Evolutionary conservation across 92 coral and sea anemone genomes (phyloP), one percentile per base, ranked within the genome.

Genomic region (Actinostola sp.): DNA sequence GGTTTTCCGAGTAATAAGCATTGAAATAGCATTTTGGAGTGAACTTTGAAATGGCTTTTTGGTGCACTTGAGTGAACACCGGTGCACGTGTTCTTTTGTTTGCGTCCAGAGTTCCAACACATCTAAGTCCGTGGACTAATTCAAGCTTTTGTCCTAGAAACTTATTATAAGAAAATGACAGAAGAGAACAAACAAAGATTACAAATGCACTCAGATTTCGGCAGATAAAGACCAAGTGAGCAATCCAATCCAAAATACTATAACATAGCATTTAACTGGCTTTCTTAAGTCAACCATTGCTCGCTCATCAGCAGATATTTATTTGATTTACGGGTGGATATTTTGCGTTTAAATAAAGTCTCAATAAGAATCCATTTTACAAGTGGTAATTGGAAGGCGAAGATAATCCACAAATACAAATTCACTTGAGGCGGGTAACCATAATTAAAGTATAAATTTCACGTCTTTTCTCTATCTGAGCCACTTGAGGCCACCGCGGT

Each of bases 81-180:
- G 29, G 24, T 21, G 60, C 81, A 75, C 81, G 81, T 75, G 81
- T 75, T 75, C 72, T 43, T 57, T 63, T 75, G 71, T 63, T 64
- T 51, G 41, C 54, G 52, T 58, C 27, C 35, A 49, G 72, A 61
- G 68, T 66, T 66, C 60, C 60, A 25, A 75, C 81, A 75, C 69
- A 75, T 75, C 58, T 52, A 63, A 31, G 63, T 64, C 63, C 81
- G 64, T 23, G 61, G 28, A 56, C 61, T 34, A 68, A 50, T 53
- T 21, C 38, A 50, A 35, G 21, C 63, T 39, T 75, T 75, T 75
- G 81, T 75, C 81, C 51, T 75, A 61, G 81, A 50, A 75, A 75
- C 81, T 34, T 61, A 43, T 68, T 68, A 50, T 46, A 35, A 32
- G 49, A 51, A 16, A 20, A 25, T 68, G 74, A 50, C 63, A 68